A percentile compares a stretch with the other conserved stretches of the same genome.
Evolutionary conservation across 2,888 invertebrate genomes (phyloP).

Genomic region (Amorpha juglandis): DNA sequence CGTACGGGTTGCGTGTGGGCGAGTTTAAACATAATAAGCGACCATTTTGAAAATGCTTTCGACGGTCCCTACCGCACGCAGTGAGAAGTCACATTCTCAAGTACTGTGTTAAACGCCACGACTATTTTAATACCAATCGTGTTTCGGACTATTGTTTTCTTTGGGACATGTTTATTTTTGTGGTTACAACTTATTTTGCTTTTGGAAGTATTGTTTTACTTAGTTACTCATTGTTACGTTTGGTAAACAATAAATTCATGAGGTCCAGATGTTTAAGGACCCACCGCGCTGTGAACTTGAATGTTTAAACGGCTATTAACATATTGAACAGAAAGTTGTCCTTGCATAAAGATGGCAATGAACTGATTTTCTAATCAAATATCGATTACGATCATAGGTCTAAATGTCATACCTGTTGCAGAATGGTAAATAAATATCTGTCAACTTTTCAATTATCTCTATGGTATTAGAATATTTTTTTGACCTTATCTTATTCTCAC

Average conservation of each 20-base stretch:
- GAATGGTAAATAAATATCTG: no score
- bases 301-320: constrained; percentile 18
- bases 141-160: constrained; percentile 72
- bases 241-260: constrained; percentile 26
- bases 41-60: constrained; percentile 66
- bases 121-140: constrained; percentile 71
- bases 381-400: no score
- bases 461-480: no score
- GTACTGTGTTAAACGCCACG: constrained; percentile 63
- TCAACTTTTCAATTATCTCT: no score
- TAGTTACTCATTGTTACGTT: constrained; percentile 38
- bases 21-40: constrained; percentile 67
- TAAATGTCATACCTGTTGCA: no score
- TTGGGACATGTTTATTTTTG: constrained; percentile 72
- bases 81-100: constrained; percentile 72
- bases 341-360: neutral
- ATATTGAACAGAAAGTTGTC: constrained; percentile 12
- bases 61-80: constrained; percentile 74
- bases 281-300: constrained; percentile 11
- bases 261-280: constrained; percentile 23
- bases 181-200: constrained; percentile 50
- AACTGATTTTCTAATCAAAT: no score
- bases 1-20: constrained; percentile 73
- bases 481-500: no score
- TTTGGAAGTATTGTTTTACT: constrained; percentile 48